Percentiles rank a stretch among this genome's conserved stretches.
Evolutionary conservation across 2,113 vertebrate species (phyloP).

Genomic region (Rhinopomastus cyanomelas): DNA sequence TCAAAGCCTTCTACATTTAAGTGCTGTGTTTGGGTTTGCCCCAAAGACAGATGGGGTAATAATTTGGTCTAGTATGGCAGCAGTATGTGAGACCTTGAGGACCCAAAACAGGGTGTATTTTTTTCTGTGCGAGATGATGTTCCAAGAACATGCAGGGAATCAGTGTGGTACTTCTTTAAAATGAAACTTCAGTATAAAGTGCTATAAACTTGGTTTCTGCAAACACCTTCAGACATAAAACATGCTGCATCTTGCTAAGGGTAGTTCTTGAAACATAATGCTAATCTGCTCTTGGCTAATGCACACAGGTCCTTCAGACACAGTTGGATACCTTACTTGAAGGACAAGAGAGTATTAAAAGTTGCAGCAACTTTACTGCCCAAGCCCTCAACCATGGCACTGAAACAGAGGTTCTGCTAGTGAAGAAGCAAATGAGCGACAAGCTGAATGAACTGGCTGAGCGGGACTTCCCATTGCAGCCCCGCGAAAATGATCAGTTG

Average conservation of each 20-base stretch:
- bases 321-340: conserved; percentile 90
- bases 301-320: conserved; percentile 87
- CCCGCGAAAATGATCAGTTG: conserved; percentile 92
- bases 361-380: conserved; percentile 92
- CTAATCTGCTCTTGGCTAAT: not conserved
- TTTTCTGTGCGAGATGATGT: not conserved
- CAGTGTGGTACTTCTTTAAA: not conserved
- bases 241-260: not conserved
- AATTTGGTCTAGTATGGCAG: not conserved
- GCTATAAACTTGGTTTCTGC: not conserved
- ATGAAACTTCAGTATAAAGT: not conserved
- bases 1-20: not conserved
- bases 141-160: not conserved
- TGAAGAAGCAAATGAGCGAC: conserved; percentile 97
- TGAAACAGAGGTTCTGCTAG: conserved; percentile 93
- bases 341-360: conserved; percentile 92
- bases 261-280: not conserved
- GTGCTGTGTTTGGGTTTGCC: not conserved
- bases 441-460: conserved; percentile 86
- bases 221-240: not conserved
- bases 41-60: not conserved
- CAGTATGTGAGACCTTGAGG: not conserved
- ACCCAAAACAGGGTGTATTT: not conserved
- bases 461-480: conserved; percentile 86
- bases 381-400: conserved; percentile 91